Base-by-base conservation (phyloP, 92 coral and sea anemone species). In the Micromussa lordhowensis region DNA sequence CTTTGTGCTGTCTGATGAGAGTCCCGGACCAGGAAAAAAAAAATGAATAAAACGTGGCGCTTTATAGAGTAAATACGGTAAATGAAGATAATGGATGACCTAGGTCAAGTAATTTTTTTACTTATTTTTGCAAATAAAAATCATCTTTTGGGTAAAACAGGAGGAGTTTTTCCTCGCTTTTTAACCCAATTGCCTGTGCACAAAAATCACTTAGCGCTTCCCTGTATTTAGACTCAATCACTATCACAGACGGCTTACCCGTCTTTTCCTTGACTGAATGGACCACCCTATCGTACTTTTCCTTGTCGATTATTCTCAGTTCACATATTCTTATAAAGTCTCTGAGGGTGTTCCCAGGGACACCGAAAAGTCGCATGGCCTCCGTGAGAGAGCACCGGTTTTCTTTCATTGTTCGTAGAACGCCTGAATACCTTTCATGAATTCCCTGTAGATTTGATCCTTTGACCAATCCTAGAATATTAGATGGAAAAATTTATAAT, bases 11-110 rank as follows among this genome's bases (percentile, higher is more conserved):
- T n/a, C n/a, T n/a, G n/a, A 40, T 40, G 7, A 40, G 48, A 40
- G 48, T 40, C 48, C 48, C 48, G 6, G 7, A n/a, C 59, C 18
- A n/a, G n/a, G 35, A 82, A 30, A 15, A 82, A 82, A 82, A 51
- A 83, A 73, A 83, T 51, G 87, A 58, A 83, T 83, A 83, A 78
- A 78, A 78, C 66, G 68, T 78, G 82, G 66, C 82, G 68, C 82
- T 78, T 51, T 4, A 78, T 53, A 24, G 34, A 51, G 64, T 78
- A 78, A 78, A 53, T 49, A 78, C 40, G 68, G 82, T 78, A 78
- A 78, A 49, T n/a, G 64, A 78, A 78, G 82, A 51, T 53, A 36
- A 17, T 12, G 13, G 80, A 68, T 24, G 73, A 68, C 22, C 30
- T 68, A 68, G 30, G 26, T 26, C 14, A 24, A 24, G 16, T 68